Evolutionary conservation across 2,113 vertebrate genomes (phyloP).

Genomic region (Silurus asotus): DNA sequence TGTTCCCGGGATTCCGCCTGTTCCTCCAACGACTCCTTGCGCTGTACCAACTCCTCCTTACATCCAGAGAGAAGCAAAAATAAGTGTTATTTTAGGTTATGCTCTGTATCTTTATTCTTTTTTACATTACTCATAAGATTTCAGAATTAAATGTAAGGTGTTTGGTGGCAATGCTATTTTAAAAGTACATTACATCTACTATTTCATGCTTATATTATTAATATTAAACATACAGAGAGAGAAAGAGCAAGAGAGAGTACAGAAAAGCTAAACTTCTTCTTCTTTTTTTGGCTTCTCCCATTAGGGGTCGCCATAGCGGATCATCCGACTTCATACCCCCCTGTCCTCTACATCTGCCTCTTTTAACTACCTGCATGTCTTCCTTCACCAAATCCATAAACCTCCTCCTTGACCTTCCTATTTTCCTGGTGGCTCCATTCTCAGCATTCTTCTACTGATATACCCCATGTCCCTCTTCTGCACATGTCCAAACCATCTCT

Average conservation of each 20-base stretch:
- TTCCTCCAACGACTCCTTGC: slow-evolving; percentile 28
- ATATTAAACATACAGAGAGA: not conserved
- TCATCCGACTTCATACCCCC: too few species aligned
- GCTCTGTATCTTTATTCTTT: not conserved
- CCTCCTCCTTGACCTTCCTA: too few species aligned
- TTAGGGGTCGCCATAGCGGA: too few species aligned
- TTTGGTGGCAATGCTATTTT: not conserved
- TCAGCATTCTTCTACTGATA: too few species aligned
- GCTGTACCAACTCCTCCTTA: slow-evolving; percentile 36
- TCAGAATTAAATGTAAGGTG: not conserved
- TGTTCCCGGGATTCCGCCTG: slow-evolving; percentile 28
- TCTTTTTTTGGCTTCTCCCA: too few species aligned
- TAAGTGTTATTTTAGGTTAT: not conserved
- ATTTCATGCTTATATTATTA: not conserved
- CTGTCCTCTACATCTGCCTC: too few species aligned
- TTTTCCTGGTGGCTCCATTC: too few species aligned
- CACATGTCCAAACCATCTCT: too few species aligned
- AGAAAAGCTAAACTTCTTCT: not conserved
- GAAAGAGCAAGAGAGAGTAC: too few species aligned
- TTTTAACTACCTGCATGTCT: too few species aligned
- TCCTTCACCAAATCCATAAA: too few species aligned
- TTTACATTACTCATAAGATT: not conserved
- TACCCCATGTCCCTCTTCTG: too few species aligned
- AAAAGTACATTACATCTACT: not conserved
- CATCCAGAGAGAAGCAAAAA: not conserved